phyloP scores from a whole-genome alignment of 2,888 invertebrate genomes.

The Cephalotes varians region DNA sequence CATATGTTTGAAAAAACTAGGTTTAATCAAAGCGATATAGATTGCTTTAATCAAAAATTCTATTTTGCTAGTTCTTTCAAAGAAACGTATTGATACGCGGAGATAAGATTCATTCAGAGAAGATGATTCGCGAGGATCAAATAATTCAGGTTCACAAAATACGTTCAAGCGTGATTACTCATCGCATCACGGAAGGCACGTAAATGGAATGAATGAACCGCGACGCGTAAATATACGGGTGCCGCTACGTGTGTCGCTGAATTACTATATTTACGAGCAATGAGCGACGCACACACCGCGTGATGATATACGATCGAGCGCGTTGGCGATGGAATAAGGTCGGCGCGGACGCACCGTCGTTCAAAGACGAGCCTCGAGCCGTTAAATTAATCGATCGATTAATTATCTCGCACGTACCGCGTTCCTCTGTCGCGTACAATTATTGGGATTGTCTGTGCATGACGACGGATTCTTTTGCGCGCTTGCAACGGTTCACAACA shows the following conservation, averaged over 20 bases:
- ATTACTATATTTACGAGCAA: slow-evolving; percentile 67
- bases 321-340: slow-evolving; percentile 37
- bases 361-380: slow-evolving; percentile 58
- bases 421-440: slow-evolving; percentile 68
- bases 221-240: slow-evolving; percentile 53
- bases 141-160: neutral
- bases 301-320: slow-evolving; percentile 61
- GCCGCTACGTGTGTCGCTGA: slow-evolving; percentile 58
- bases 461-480: slow-evolving; percentile 22
- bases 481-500: neutral
- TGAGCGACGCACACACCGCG: slow-evolving; percentile 55
- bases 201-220: slow-evolving; percentile 54
- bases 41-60: neutral
- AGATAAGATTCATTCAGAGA: neutral
- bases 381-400: slow-evolving; percentile 74
- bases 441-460: slow-evolving; percentile 69
- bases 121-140: neutral
- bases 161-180: slow-evolving; percentile 10
- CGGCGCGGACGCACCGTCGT: slow-evolving; percentile 20
- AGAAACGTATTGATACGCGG: neutral
- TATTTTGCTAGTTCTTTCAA: neutral
- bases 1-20: neutral
- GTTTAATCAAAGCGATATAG: neutral
- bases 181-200: slow-evolving; percentile 33
- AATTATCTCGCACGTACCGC: slow-evolving; percentile 69